Evolutionary conservation across 1,140 invertebrate genomes (phyloP).

Genomic region (Lordiphosa mommai): DNA sequence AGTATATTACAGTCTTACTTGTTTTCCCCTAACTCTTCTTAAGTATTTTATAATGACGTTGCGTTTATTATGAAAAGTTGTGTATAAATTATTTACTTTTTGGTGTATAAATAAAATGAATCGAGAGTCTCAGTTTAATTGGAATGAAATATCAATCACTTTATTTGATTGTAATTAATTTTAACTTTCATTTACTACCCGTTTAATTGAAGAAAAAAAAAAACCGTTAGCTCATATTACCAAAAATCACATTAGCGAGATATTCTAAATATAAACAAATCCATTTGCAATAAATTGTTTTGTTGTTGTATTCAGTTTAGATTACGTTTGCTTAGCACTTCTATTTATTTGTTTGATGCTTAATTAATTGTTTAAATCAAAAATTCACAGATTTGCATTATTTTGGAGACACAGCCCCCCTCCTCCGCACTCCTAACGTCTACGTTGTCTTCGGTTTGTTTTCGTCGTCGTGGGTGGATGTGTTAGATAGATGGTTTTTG

Average conservation of each 20-base stretch:
- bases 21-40: too few relatives aligned
- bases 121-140: too few relatives aligned
- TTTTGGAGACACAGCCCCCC: conserved; percentile 16
- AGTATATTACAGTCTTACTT: too few relatives aligned
- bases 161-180: neutral
- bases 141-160: too few relatives aligned
- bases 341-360: conserved; percentile 52
- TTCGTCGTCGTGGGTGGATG: conserved; percentile 40
- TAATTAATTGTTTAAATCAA: conserved; percentile 68
- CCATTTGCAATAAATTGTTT: conserved; percentile 14
- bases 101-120: too few relatives aligned
- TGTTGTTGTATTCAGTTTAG: conserved; percentile 16
- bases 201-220: too few relatives aligned
- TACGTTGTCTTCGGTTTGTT: conserved; percentile 9
- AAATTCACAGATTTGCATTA: conserved; percentile 54
- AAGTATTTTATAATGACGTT: too few relatives aligned
- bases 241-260: conserved; percentile 5
- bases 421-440: neutral
- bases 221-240: conserved; percentile 4
- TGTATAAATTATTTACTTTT: too few relatives aligned
- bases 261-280: conserved; percentile 22
- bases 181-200: too few relatives aligned
- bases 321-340: conserved; percentile 44
- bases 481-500: conserved; percentile 55
- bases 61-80: too few relatives aligned